Percentiles rank a stretch among this genome's conserved stretches.
Conservation (phyloP, 1,140 invertebrate species). For the Macrostomum lignano region DNA sequence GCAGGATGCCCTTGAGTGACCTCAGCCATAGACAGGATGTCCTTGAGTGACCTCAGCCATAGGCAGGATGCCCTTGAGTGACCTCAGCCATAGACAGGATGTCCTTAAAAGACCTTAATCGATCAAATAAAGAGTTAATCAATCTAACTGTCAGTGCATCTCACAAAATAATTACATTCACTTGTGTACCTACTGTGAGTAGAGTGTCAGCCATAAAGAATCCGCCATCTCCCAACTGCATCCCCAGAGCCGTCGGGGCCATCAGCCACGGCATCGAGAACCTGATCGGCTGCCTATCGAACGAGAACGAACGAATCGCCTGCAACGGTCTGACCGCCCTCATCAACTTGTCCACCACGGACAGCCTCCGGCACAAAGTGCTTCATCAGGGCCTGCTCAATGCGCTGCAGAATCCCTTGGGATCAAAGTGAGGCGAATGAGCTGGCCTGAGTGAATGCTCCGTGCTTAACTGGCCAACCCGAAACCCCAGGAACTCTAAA, state of each 20-base stretch:
- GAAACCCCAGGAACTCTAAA: not conserved
- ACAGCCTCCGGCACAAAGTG: slow-evolving; percentile 14
- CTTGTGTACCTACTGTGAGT: too few relatives aligned
- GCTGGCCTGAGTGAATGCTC: not conserved
- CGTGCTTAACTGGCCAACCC: not conserved
- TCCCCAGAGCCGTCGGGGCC: not conserved
- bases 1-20: too few relatives aligned
- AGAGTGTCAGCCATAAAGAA: too few relatives aligned
- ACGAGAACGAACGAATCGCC: slow-evolving; percentile 15
- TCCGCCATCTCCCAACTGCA: not conserved
- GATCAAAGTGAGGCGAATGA: slow-evolving; percentile 17
- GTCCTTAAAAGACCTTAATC: too few relatives aligned
- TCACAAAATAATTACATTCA: too few relatives aligned
- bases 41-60: too few relatives aligned
- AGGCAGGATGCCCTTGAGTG: too few relatives aligned
- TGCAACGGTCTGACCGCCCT: slow-evolving; percentile 20
- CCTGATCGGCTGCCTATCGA: slow-evolving; percentile 15
- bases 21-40: too few relatives aligned
- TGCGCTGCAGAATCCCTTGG: slow-evolving; percentile 18
- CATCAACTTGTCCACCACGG: slow-evolving; percentile 22
- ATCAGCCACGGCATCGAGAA: slow-evolving; percentile 16
- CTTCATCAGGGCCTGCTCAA: slow-evolving; percentile 14
- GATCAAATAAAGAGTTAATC: too few relatives aligned
- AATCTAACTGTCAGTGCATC: too few relatives aligned
- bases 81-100: too few relatives aligned